Evolutionary conservation across 2,797 vertebrate species (phyloP), one percentile per base, ranked within the genome.

Genomic region (Labroides dimidiatus): DNA sequence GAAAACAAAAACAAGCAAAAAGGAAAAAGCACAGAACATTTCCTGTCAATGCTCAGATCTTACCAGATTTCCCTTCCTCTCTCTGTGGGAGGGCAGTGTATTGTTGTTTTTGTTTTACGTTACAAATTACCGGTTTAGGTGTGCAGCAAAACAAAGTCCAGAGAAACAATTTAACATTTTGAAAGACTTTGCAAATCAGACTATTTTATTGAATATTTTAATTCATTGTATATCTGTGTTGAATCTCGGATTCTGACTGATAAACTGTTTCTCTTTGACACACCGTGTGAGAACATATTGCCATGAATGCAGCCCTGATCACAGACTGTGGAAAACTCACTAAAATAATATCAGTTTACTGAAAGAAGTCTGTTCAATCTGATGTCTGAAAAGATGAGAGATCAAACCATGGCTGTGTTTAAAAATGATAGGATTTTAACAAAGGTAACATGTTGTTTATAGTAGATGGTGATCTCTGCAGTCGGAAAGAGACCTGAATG

Each of bases 1-100:
- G 64, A 72, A 75, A 48, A 64, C 52, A 55, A 54, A 72, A 68
- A 73, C 49, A 74, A 74, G 81, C 27, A 42, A 36, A n/a, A 72
- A 53, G 42, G 69, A n/a, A 47, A 45, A 67, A 51, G 61, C 51
- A 43, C 37, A 14, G 24, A 58, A 27, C 67, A 56, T 77, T 41
- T 74, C 54, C 48, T 47, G 69, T 56, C 55, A 54, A 68, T 19
- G 62, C 33, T 61, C 24, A 59, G 21, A 36, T 67, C 42, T 69
- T 49, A 69, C 65, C 39, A 37, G 27, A 58, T 55, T 43, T 66
- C 45, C 11, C 39, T 60, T 77, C 58, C 42, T 68, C 43, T 59
- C 76, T 44, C 64, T 19, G 30, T 30, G 65, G 69, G 23, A 12
- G 6, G 4, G n/a, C 0, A 13, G 50, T 57, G 67, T 70, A 30